phyloP scores from a whole-genome alignment of 2,797 vertebrate genomes.

The Hippocampus kuda region DNA sequence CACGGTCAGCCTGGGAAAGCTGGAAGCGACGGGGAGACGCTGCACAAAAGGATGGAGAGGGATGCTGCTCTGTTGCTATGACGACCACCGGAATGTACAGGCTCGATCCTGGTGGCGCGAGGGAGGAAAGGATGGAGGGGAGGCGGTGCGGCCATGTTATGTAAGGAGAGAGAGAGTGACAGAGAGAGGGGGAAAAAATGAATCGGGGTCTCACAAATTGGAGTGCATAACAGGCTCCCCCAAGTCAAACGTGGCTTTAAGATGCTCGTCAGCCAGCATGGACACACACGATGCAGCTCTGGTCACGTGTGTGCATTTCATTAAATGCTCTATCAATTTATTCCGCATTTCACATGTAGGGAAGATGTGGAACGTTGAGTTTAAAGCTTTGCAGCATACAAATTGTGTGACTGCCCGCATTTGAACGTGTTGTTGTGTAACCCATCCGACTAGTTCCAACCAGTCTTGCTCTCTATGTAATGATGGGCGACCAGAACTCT shows the following conservation, averaged over 20 bases:
- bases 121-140: not conserved
- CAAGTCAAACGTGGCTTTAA: constrained; percentile 24
- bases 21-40: constrained; percentile 36
- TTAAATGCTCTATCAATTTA: constrained; percentile 1
- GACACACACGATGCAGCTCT: not conserved
- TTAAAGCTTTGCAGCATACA: not conserved
- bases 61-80: constrained; percentile 70
- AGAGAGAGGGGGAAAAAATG: constrained; percentile 16
- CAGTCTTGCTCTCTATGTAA: constrained; percentile 27
- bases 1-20: constrained; percentile 45
- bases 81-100: constrained; percentile 64
- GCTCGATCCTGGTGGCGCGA: constrained; percentile 52
- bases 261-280: constrained; percentile 23
- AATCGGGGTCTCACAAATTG: constrained; percentile 48
- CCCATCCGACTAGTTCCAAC: constrained; percentile 50
- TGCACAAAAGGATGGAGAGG: constrained; percentile 55
- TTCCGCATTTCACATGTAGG: constrained; percentile 1
- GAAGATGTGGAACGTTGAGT: constrained; percentile 10
- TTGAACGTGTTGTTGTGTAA: constrained; percentile 49
- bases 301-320: too few species aligned
- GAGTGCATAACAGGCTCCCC: constrained; percentile 26
- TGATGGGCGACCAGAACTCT: constrained; percentile 7
- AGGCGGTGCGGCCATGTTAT: constrained; percentile 43
- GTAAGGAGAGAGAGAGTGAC: constrained; percentile 41
- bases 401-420: not conserved